Evolutionary conservation across 2,113 vertebrate genomes (phyloP).

Genomic region (Thryonomys swinderianus): DNA sequence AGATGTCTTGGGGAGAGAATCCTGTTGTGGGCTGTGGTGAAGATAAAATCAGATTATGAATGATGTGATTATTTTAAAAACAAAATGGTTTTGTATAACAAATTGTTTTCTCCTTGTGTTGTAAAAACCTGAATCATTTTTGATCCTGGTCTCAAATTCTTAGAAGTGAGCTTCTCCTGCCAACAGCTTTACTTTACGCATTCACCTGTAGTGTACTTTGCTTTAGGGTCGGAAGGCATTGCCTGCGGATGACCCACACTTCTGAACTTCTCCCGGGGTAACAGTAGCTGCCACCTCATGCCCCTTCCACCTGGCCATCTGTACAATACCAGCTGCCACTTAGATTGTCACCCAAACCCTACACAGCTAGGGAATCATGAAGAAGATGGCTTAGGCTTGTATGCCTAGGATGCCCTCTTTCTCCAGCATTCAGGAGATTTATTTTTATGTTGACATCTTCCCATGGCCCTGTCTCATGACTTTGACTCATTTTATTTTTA

Average conservation of each 20-base stretch:
- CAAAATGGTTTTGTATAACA: not conserved
- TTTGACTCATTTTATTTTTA: not conserved
- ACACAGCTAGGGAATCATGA: no score
- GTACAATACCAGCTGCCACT: not conserved
- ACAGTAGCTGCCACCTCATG: not conserved
- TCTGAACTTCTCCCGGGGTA: not conserved
- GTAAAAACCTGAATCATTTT: not conserved
- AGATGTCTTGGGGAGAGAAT: not conserved
- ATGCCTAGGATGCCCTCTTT: not conserved
- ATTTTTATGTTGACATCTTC: not conserved
- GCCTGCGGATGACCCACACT: not conserved
- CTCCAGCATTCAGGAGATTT: not conserved
- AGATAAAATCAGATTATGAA: not conserved
- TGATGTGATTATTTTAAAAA: not conserved
- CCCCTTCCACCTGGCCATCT: not conserved
- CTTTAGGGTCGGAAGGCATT: not conserved
- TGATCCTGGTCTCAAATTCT: not conserved
- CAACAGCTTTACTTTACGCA: not conserved
- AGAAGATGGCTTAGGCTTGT: not conserved
- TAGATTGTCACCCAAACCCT: not conserved
- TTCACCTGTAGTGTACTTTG: not conserved
- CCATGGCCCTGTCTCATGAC: not conserved
- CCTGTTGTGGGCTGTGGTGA: not conserved
- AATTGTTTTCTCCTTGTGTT: not conserved
- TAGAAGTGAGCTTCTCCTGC: not conserved